A percentile compares a stretch with the other conserved stretches of the same genome.
Evolutionary conservation across 35 echinoderm and acorn worm species (phyloP).

Genomic region (Eucidaris tribuloides): DNA sequence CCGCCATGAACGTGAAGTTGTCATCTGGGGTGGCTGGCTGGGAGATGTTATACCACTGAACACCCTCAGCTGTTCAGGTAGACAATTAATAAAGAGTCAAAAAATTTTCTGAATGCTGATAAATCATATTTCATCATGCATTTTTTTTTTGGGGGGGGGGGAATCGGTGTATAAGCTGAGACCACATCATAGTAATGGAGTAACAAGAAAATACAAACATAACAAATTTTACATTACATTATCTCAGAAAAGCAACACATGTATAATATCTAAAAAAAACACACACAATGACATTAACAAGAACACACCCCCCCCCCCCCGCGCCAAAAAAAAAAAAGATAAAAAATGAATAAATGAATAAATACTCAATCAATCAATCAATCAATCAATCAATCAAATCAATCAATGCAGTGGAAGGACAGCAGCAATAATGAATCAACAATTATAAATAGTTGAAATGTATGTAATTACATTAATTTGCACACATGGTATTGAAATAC

Average conservation of each 20-base stretch:
- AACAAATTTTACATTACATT: background rate
- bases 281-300: too few species aligned
- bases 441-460: too few species aligned
- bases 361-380: too few species aligned
- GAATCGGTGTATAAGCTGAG: background rate
- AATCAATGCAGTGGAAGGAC: too few species aligned
- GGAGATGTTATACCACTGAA: conserved; percentile 78
- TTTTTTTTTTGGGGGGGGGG: background rate
- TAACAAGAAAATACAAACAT: background rate
- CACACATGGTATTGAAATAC: too few species aligned
- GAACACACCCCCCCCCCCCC: too few species aligned
- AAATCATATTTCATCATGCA: background rate
- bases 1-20: conserved; percentile 69
- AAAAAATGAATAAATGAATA: too few species aligned
- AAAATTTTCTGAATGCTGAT: background rate
- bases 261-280: too few species aligned
- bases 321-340: too few species aligned
- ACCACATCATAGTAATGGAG: background rate
- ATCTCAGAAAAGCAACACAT: background rate
- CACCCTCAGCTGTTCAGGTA: conserved; percentile 57
- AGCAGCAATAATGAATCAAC: too few species aligned
- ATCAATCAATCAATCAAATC: too few species aligned
- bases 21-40: conserved; percentile 75
- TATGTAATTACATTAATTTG: too few species aligned
- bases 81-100: background rate